These are phyloP conservation scores for Cassiopea andromeda DNA, from an alignment of 30 jellyfish, hydroid and myxozoan genomes.

Conservation along the genomic window DNA sequence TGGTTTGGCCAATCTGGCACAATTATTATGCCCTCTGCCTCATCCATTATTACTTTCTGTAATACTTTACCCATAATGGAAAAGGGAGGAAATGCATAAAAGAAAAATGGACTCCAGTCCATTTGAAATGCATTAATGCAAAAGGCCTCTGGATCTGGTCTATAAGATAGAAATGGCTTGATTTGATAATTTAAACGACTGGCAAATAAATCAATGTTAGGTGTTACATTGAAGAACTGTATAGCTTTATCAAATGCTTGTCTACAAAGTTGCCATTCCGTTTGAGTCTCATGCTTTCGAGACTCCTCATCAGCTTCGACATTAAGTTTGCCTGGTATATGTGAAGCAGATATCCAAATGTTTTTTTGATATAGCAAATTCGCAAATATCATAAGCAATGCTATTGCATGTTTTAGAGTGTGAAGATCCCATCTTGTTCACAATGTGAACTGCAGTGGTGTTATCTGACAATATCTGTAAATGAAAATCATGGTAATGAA, in stretches of 20 bases:
- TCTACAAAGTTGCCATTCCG: constrained; percentile 38
- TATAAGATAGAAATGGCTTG: not conserved
- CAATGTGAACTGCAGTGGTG: constrained; percentile 39
- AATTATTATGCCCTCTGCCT: constrained; percentile 19
- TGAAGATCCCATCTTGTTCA: constrained; percentile 32
- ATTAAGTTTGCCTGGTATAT: constrained; percentile 58
- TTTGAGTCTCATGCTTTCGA: not conserved
- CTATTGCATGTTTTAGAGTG: not conserved
- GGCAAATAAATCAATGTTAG: constrained; percentile 53
- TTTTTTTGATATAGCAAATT: not conserved
- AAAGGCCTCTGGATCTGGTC: not conserved
- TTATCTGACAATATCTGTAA: constrained; percentile 28
- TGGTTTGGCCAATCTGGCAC: constrained; percentile 14
- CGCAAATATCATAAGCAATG: constrained; percentile 20
- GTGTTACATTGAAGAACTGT: not conserved
- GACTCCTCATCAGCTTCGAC: constrained; percentile 35
- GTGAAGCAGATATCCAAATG: constrained; percentile 56
- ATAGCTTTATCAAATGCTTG: not conserved
- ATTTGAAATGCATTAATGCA: too few relatives aligned
- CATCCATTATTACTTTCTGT: not conserved
- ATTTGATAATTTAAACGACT: constrained; percentile 9
- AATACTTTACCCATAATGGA: not conserved
- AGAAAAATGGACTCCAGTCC: too few relatives aligned
- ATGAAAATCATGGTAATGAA: not conserved
- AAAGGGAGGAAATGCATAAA: constrained; percentile 3